Evolutionary conservation across 2,797 vertebrate species (phyloP), one percentile per base, ranked within the genome.

Genomic region (Paramormyrops hopkinsi): DNA sequence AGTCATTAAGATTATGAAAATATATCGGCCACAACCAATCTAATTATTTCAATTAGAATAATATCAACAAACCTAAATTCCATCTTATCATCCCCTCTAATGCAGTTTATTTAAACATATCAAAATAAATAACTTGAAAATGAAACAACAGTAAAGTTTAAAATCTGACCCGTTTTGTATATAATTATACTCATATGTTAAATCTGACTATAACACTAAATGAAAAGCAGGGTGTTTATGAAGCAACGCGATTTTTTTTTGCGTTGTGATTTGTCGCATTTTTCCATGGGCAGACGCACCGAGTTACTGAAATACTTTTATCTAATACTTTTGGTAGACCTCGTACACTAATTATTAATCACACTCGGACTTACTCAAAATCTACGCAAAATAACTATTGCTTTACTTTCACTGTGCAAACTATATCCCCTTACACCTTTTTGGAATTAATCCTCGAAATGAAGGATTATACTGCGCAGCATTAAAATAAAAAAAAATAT

Each of bases 1-100:
- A 90, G 87, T 83, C 82, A 56, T 88, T 88, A 87, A 89, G 87
- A 87, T 79, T 89, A 56, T 89, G 59, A 89, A 91, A 91, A 90
- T 86, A 53, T 88, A 84, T 88, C 51, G 48, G 51, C 51, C 85
- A 41, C 85, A 88, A 37, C 86, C 88, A 90, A 83, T 41, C 53
- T 79, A 87, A 56, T 87, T 87, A 86, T 87, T 87, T 87, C 79
- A 89, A 87, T 86, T 88, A 88, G 88, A 90, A 89, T 87, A 90
- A 65, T 44, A 82, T 86, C 53, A 83, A 29, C 14, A 69, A 88
- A 86, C n/a, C n/a, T 86, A 51, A 86, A 86, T 86, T 51, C n/a
- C 51, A 22, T 56, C 25, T 54, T 86, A 84, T 2, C 50, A 53
- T 53, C 19, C 53, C 82, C 22, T 84, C 22, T 84, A 29, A 51